Conservation (phyloP, 2,888 invertebrate species). For the Trissolcus japonicus region DNA sequence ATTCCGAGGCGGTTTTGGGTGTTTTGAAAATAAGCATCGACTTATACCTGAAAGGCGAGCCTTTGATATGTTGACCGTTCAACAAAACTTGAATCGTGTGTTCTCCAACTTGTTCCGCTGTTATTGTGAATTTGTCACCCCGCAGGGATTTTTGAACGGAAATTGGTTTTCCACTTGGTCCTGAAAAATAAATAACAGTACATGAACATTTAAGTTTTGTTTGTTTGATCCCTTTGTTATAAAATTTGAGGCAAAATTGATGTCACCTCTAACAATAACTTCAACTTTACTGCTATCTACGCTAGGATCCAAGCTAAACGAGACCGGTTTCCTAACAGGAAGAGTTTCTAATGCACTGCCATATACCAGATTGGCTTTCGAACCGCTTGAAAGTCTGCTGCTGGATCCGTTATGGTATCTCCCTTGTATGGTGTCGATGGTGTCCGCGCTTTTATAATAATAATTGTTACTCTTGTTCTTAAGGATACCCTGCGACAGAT, state of each 20-base stretch:
- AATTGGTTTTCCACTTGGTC: constrained; percentile 74
- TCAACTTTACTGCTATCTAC: constrained; percentile 76
- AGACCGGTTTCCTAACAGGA: constrained; percentile 79
- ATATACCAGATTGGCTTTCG: constrained; percentile 73
- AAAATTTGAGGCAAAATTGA: too few species aligned
- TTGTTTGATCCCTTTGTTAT: background rate
- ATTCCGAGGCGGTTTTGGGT: background rate
- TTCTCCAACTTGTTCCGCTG: constrained; percentile 90
- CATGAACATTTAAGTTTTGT: background rate
- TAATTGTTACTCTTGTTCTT: constrained; percentile 72
- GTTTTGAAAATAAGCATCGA: background rate
- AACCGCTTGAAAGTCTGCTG: constrained; percentile 17
- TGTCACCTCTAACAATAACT: constrained; percentile 77
- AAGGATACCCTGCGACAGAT: constrained; percentile 70
- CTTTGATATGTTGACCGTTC: constrained; percentile 90
- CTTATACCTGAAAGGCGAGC: constrained; percentile 88
- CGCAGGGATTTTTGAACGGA: constrained; percentile 74
- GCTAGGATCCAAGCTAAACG: constrained; percentile 78
- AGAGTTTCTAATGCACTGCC: constrained; percentile 81
- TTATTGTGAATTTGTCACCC: constrained; percentile 77
- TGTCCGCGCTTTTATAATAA: constrained; percentile 65
- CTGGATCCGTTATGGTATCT: constrained; percentile 62
- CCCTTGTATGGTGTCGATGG: constrained; percentile 66
- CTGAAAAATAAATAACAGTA: constrained; percentile 60
- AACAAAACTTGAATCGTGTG: constrained; percentile 89